Conservation (phyloP, 2,113 vertebrate genomes). For the Oenanthe oenanthe region DNA sequence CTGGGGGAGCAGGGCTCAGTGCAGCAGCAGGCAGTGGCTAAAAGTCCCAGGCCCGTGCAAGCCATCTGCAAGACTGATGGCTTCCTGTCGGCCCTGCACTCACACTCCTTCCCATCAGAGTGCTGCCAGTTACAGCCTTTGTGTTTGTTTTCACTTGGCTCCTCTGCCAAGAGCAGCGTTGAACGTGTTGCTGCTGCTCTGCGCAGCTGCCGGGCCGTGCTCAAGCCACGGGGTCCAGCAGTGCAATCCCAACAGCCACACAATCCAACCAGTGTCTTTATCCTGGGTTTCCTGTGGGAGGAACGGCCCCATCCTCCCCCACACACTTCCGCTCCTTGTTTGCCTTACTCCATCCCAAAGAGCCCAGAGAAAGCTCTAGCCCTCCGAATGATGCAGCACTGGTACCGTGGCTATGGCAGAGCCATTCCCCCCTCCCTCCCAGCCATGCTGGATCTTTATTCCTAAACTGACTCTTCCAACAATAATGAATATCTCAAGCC, state of each 20-base stretch:
- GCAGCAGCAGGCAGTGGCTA: background rate
- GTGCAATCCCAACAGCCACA: background rate
- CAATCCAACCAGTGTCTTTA: slow-evolving; percentile 18
- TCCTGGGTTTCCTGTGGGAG: slow-evolving; percentile 20
- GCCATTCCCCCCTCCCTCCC: background rate
- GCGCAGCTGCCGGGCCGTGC: background rate
- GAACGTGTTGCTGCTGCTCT: background rate
- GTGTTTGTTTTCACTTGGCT: slow-evolving; percentile 33
- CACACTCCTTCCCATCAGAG: background rate
- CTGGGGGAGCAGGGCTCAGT: background rate
- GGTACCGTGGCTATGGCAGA: fast-evolving
- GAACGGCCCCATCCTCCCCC: background rate
- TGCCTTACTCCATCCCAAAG: background rate
- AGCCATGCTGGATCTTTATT: background rate
- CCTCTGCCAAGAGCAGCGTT: slow-evolving; percentile 15
- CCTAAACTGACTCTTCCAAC: background rate
- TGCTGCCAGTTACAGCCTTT: background rate
- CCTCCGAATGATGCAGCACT: fast-evolving
- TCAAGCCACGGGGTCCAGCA: background rate
- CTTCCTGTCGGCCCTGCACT: background rate
- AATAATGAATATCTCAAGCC: background rate
- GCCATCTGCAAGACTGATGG: background rate
- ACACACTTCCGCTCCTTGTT: background rate
- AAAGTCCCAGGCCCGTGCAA: background rate
- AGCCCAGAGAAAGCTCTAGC: background rate